Evolutionary conservation across 1,140 invertebrate species (phyloP), one percentile per base, ranked within the genome.

Genomic region (Oreohelix idahoensis): DNA sequence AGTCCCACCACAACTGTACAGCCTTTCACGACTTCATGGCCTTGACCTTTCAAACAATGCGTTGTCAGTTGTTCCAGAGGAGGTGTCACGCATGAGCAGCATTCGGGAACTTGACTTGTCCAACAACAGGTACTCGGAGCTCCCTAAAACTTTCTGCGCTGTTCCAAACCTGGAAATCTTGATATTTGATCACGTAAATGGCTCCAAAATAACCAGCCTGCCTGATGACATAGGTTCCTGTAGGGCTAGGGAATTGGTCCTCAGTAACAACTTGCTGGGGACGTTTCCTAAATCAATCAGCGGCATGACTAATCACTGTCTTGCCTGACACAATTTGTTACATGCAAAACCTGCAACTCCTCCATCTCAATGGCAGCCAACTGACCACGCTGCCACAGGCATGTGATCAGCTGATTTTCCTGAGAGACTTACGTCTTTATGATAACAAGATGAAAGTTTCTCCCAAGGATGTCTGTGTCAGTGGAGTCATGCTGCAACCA

Each of bases 391-490:
- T 92, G 32, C 91, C 91, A 23, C 77, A 87, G 75, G 88, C 90
- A 36, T 90, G 92, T 80, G 91, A 92, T 63, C 81, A 89, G 36
- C 84, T 91, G 36, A 86, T 75, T 15, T 77, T 75, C 38, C 85
- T 92, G 42, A 88, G 86, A 32, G 91, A 92, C 63, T 84, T 92
- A 0, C 86, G 89, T 70, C 89, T 92, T 29, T 87, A 92, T 70
- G 87, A 89, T 81, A 92, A 92, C 84, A 91, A 91, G 32, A 82
- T 92, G n/a, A 88, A 88, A 81, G 90, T 85, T 13, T 91, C 91
- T 23, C 91, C 91, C 17, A 91, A 89, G 84, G 91, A 92, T 75
- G 90, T 92, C 1, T 90, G 89, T 81, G 88, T 91, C n/a, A 90
- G 91, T 81, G 91, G 91, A 2, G 89, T 91, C 2, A 49, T 49